Percentiles rank a stretch among this genome's conserved stretches.
These are phyloP conservation scores for Pherbina coryleti DNA, from an alignment of 2,888 invertebrate genomes.

Conservation along the genomic window DNA sequence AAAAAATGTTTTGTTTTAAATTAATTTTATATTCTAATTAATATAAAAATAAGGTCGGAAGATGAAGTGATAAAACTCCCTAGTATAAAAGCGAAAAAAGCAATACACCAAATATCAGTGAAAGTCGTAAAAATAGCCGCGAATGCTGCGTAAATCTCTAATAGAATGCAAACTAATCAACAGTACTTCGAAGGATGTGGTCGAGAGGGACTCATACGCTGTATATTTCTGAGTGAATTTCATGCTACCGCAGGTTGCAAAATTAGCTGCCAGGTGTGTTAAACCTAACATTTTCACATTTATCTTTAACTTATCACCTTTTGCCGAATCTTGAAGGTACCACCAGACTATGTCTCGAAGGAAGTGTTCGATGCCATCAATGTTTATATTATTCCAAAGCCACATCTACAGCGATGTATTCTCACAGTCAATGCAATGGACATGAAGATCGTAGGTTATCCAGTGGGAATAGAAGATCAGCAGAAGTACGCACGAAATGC, in stretches of 20 bases:
- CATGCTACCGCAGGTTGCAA: constrained; percentile 85
- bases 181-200: constrained; percentile 73
- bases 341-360: constrained; percentile 90
- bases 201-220: constrained; percentile 82
- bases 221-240: constrained; percentile 85
- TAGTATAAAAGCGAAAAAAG: no score
- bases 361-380: constrained; percentile 94
- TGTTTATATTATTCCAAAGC: constrained; percentile 95
- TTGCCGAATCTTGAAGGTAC: constrained; percentile 74
- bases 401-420: constrained; percentile 88
- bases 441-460: constrained; percentile 92
- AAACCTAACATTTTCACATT: background rate
- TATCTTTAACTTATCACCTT: background rate
- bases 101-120: background rate
- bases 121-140: background rate
- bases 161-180: constrained; percentile 38
- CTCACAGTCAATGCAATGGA: constrained; percentile 87
- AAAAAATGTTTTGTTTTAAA: no score
- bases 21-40: no score
- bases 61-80: no score
- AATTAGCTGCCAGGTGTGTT: constrained; percentile 84
- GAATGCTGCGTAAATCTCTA: background rate
- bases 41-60: no score
- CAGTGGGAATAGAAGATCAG: constrained; percentile 89
- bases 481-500: constrained; percentile 92